Base-by-base conservation (phyloP, 2,888 invertebrate species). In the Drosophila setosimentum region DNA sequence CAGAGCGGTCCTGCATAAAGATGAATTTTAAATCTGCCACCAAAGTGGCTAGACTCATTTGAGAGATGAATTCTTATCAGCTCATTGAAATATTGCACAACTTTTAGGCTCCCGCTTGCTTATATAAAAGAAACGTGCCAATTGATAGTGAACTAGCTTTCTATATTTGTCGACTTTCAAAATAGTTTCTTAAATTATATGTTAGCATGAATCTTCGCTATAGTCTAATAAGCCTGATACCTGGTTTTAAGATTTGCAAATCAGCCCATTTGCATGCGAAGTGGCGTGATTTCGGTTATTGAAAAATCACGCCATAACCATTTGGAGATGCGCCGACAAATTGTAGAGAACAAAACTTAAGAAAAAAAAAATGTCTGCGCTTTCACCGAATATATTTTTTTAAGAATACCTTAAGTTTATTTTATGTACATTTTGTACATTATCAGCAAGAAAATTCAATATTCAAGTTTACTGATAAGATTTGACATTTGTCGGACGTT, bases 271-370 rank as follows among this genome's bases (percentile, higher is more conserved):
- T 40, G 45, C 51, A 68, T 74, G 61, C 40, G 49, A 64, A 73
- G 21, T 82, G 58, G 76, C 71, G 79, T 76, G 71, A 61, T 63
- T 68, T 29, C 48, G 21, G 54, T 50, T 66, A 18, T 42, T 48
- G 48, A 67, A 35, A 54, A 68, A 73, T 73, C 84, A 85, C 80
- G 89, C 89, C 73, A 86, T 65, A 53, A 58, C 33, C 24, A 69
- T 16, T 29, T 57, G 30, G 35, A 53, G 62, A 40, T 75, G 54
- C 77, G 58, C 71, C 74, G 30, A 53, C 53, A 51, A 73, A 32
- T 66, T 32, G 11, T 5, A 50, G 33, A 18, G 45, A 40, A 48
- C 30, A 40, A n/a, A 68, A 67, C 60, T 68, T n/a, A n/a, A n/a
- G n/a, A n/a, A 29, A 75, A 72, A 57, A 27, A 27, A n/a, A n/a